These are phyloP conservation scores for Microctonus aethiopoides DNA, from an alignment of 2,888 invertebrate genomes.

Conservation along the genomic window DNA sequence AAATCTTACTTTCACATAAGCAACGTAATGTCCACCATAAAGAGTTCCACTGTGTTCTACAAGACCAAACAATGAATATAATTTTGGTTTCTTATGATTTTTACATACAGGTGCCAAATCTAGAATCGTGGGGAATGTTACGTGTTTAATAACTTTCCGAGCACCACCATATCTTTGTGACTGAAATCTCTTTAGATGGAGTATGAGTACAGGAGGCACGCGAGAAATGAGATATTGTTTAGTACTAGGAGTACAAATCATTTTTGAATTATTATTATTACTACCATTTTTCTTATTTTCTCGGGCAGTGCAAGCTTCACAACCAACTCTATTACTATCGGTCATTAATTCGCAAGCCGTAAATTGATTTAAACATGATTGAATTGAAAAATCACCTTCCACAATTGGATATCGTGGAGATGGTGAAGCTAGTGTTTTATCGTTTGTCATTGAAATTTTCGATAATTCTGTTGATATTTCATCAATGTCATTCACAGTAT, in stretches of 20 bases:
- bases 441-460: slow-evolving; percentile 45
- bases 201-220: slow-evolving; percentile 92
- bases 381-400: slow-evolving; percentile 85
- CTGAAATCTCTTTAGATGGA: slow-evolving; percentile 97
- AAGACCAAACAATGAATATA: slow-evolving; percentile 93
- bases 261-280: slow-evolving; percentile 71
- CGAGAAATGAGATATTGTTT: slow-evolving; percentile 88
- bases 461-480: slow-evolving; percentile 49
- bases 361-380: slow-evolving; percentile 92
- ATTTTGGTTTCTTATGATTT: slow-evolving; percentile 69
- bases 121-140: slow-evolving; percentile 86
- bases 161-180: slow-evolving; percentile 72
- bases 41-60: slow-evolving; percentile 95
- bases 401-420: slow-evolving; percentile 77
- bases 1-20: slow-evolving; percentile 85
- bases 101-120: slow-evolving; percentile 94
- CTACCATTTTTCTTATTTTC: slow-evolving; percentile 70
- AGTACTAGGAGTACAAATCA: slow-evolving; percentile 83
- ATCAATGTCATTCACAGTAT: slow-evolving; percentile 43
- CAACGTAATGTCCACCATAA: slow-evolving; percentile 91
- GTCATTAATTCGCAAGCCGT: slow-evolving; percentile 90
- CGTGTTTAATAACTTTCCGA: slow-evolving; percentile 86
- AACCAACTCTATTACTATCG: slow-evolving; percentile 92
- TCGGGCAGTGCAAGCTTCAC: slow-evolving; percentile 88
- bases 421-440: slow-evolving; percentile 40